Conservation (phyloP, 2,888 invertebrate species). For the Ditylenchus weischeri region DNA sequence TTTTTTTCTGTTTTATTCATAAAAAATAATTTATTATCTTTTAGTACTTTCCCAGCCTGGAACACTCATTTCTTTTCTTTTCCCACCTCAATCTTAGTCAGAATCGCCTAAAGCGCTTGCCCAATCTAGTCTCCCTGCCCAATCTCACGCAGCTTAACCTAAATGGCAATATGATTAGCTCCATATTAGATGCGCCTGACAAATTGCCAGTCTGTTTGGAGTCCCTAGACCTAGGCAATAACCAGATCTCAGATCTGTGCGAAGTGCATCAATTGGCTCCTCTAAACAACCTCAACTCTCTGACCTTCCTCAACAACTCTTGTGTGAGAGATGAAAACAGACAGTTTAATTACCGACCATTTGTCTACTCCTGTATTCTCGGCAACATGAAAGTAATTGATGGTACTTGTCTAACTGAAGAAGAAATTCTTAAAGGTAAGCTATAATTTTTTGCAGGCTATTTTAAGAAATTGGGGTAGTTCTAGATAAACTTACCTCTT, state of each 20-base stretch:
- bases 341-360: conserved; percentile 20
- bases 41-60: conserved; percentile 19
- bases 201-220: conserved; percentile 5
- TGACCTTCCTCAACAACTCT: conserved; percentile 17
- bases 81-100: conserved; percentile 16
- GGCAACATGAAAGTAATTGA: conserved; percentile 20
- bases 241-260: conserved; percentile 22
- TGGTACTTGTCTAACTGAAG: conserved; percentile 18
- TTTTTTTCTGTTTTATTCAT: neutral
- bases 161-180: conserved; percentile 22
- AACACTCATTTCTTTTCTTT: conserved; percentile 4
- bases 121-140: conserved; percentile 17
- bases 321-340: conserved; percentile 11
- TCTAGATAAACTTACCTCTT: neutral
- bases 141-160: conserved; percentile 12
- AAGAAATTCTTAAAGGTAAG: conserved; percentile 27
- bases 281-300: conserved; percentile 14
- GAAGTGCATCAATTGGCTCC: conserved; percentile 21
- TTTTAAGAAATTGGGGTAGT: neutral
- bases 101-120: conserved; percentile 24
- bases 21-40: neutral
- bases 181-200: conserved; percentile 12
- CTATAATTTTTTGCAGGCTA: neutral
- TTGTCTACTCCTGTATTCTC: conserved; percentile 26
- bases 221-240: conserved; percentile 25